Base-by-base conservation (phyloP, 2,888 invertebrate species). In the Drosophila eohydei region DNA sequence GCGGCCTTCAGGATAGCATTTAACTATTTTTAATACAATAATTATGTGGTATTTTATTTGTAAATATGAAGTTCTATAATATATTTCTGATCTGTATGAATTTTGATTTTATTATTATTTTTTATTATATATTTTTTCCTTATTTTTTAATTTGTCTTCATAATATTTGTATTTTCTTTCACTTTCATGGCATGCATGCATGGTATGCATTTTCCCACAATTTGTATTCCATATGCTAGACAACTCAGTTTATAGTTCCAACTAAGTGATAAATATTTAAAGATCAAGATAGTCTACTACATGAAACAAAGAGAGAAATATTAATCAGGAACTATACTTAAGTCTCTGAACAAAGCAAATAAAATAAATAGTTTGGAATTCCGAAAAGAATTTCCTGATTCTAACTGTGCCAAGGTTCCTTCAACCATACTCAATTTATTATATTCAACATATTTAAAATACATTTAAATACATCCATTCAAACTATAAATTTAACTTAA, bases 351-450 rank as follows among this genome's bases (percentile, higher is more conserved):
- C 12, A 11, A 38, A 30, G n/a, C 65, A 38, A 38, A 36, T 14
- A 9, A 34, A 28, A 51, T 32, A 36, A 21, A 43, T 40, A 38
- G 16, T 51, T 54, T 55, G 32, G 6, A 43, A 46, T 43, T 63
- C 11, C 21, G 16, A 34, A 28, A 28, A 30, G 9, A 59, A 64
- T 60, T 74, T 74, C 67, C 79, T 74, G 30, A 57, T 44, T 50
- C 2, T 30, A 74, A 54, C 54, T 78, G 60, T 66, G 79, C 78
- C 79, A 78, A 74, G 74, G 60, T n/a, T 38, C 11, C 8, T 16
- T 21, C 16, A 48, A 7, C n/a, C 30, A 30, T 5, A 43, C 32
- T 28, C 11, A 34, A 50, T 32, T 4, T 2, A 34, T 34, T 16
- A 34, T 51, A 21, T 21, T 41, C 21, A 14, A 46, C 21, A 11